Evolutionary conservation across 2,113 vertebrate species (phyloP).

Genomic region (Ctenomys sociabilis): DNA sequence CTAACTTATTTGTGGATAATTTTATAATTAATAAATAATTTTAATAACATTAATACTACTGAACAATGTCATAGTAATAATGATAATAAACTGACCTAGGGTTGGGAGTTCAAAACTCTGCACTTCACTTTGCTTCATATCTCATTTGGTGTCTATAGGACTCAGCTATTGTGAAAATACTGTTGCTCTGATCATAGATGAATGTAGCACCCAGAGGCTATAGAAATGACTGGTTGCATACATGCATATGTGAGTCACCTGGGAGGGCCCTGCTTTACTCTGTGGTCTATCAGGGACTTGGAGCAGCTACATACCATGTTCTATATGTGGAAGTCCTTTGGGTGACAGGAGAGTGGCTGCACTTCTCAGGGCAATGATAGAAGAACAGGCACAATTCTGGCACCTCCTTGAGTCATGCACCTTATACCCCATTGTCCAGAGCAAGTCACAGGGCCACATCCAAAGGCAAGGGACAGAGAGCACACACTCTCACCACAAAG

Average conservation of each 20-base stretch:
- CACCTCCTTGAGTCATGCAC: background rate
- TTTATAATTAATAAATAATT: background rate
- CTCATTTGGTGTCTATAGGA: background rate
- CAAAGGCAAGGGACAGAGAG: background rate
- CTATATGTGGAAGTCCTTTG: background rate
- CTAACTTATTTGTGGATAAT: background rate
- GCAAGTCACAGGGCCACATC: background rate
- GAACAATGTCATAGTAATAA: background rate
- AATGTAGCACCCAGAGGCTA: background rate
- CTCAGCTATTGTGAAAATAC: background rate
- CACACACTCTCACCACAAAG: background rate
- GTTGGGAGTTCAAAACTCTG: background rate
- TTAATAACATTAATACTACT: background rate
- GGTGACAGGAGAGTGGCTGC: background rate
- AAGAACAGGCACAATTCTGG: background rate
- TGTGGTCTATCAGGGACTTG: background rate
- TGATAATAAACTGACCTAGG: conserved; percentile 5
- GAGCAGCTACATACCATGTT: background rate
- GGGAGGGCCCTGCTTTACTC: background rate
- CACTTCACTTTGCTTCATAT: background rate
- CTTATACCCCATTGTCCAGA: background rate
- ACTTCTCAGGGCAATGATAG: background rate
- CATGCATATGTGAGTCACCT: background rate
- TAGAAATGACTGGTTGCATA: background rate
- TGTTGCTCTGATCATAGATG: background rate